These are phyloP conservation scores for Chouioia cunea DNA, from an alignment of 2,888 invertebrate genomes.

Conservation along the genomic window DNA sequence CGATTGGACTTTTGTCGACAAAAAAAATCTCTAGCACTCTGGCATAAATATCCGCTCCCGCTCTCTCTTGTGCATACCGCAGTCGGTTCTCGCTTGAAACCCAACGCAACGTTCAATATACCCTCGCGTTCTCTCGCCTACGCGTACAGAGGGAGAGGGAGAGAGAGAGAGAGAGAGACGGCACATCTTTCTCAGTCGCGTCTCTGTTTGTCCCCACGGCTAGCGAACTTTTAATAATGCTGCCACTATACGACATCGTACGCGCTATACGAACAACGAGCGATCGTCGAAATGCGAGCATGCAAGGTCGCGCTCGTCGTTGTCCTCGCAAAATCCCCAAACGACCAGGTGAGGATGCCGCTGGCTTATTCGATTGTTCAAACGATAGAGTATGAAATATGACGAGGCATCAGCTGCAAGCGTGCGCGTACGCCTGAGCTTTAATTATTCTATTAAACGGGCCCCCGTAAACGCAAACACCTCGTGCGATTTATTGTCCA, in stretches of 20 bases:
- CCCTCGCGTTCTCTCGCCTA: constrained; percentile 48
- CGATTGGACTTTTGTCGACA: constrained; percentile 63
- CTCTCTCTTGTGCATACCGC: constrained; percentile 61
- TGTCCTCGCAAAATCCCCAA: too few relatives aligned
- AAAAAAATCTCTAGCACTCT: too few relatives aligned
- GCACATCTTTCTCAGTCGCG: background rate
- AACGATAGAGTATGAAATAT: too few relatives aligned
- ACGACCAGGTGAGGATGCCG: too few relatives aligned
- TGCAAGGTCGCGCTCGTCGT: too few relatives aligned
- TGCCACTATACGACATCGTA: constrained; percentile 13
- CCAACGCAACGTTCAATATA: constrained; percentile 62
- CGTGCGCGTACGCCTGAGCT: constrained; percentile 60
- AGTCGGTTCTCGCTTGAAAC: constrained; percentile 59
- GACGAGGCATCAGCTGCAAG: constrained; percentile 63
- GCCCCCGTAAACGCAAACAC: constrained; percentile 51
- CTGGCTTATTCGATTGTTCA: too few relatives aligned
- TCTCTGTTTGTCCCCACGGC: background rate
- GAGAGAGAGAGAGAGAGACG: background rate
- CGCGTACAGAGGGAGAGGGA: constrained; percentile 1
- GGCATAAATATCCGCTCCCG: constrained; percentile 66
- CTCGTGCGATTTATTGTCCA: constrained; percentile 19
- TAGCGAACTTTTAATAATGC: too few relatives aligned
- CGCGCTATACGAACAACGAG: too few relatives aligned
- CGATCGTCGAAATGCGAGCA: too few relatives aligned
- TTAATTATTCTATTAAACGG: constrained; percentile 68